Evolutionary conservation across 2,888 invertebrate genomes (phyloP).

Genomic region (Meteorus colon): DNA sequence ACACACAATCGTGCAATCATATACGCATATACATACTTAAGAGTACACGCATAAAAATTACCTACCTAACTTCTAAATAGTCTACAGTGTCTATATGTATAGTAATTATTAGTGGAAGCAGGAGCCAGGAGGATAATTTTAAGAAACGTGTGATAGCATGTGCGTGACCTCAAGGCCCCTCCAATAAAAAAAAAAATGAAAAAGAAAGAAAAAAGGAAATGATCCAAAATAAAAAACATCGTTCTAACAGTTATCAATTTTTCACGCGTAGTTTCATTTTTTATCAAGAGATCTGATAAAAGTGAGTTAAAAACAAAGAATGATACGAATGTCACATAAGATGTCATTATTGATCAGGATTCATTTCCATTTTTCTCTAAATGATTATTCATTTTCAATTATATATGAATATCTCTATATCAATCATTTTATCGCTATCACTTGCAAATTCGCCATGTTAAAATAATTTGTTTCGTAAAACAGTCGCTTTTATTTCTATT

Average conservation of each 20-base stretch:
- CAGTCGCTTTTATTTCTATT: not conserved
- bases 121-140: conserved; percentile 42
- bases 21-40: conserved; percentile 51
- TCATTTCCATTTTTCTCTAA: not conserved
- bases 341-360: not conserved
- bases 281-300: no score
- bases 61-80: conserved; percentile 43
- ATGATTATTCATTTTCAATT: not conserved
- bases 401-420: not conserved
- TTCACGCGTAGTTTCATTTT: not conserved
- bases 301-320: not conserved
- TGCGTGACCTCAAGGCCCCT: conserved; percentile 38
- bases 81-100: conserved; percentile 9
- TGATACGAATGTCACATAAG: not conserved
- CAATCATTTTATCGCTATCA: not conserved
- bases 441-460: not conserved
- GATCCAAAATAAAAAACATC: not conserved
- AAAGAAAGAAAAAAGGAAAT: not conserved
- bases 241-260: not conserved
- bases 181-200: conserved; percentile 19
- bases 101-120: conserved; percentile 49
- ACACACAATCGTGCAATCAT: conserved; percentile 49
- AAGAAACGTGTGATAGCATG: conserved; percentile 20
- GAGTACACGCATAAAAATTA: conserved; percentile 54
- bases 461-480: not conserved